Percentiles rank a stretch among this genome's conserved stretches.
These are phyloP conservation scores for Pachyramphus minor DNA, from an alignment of 2,113 vertebrate species.

Conservation along the genomic window DNA sequence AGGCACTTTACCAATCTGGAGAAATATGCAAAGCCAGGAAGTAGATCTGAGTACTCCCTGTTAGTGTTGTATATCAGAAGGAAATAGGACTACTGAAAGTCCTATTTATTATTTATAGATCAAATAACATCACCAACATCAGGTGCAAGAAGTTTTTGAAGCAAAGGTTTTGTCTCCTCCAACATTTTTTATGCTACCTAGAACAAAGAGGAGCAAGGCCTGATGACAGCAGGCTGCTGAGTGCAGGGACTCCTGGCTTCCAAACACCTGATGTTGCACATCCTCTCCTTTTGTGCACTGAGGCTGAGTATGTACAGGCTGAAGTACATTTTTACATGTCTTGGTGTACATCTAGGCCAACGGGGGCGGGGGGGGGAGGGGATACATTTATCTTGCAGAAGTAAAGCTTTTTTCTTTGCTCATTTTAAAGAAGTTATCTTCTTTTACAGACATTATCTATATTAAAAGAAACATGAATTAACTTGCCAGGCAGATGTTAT, in stretches of 20 bases:
- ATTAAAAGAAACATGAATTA: conserved; percentile 29
- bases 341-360: background rate
- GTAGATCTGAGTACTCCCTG: background rate
- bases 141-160: background rate
- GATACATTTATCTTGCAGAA: background rate
- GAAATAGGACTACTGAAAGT: background rate
- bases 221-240: background rate
- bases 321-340: background rate
- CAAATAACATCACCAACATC: background rate
- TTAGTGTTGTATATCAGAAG: background rate
- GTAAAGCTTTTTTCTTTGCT: background rate
- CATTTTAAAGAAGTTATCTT: conserved; percentile 12
- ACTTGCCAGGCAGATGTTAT: background rate
- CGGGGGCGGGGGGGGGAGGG: too few species aligned
- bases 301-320: background rate
- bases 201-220: background rate
- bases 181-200: background rate
- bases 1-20: background rate
- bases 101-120: background rate
- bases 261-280: background rate
- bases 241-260: background rate
- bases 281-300: background rate
- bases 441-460: too few species aligned
- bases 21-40: background rate
- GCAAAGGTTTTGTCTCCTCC: background rate